Conservation (phyloP, 2,113 vertebrate species). For the Dipodomys ordii region DNA sequence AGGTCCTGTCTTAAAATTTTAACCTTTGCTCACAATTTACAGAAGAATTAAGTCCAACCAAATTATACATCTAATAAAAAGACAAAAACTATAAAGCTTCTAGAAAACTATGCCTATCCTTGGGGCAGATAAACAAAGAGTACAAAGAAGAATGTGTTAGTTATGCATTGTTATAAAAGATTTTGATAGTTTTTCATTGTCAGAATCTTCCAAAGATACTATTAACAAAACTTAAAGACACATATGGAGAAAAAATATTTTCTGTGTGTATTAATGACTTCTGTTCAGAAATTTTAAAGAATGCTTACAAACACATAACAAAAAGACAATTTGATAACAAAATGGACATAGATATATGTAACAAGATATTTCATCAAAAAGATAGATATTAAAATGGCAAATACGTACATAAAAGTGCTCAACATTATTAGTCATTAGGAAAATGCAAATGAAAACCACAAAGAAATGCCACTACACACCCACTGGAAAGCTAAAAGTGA, state of each 20-base stretch:
- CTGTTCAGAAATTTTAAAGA: neutral
- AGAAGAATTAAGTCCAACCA: neutral
- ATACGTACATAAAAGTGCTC: conserved; percentile 43
- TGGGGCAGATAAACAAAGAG: neutral
- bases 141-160: conserved; percentile 23
- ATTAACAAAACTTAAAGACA: conserved; percentile 24
- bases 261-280: neutral
- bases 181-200: neutral
- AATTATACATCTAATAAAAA: neutral
- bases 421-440: conserved; percentile 61
- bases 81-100: neutral
- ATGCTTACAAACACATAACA: neutral
- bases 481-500: conserved; percentile 63
- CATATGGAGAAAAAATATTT: neutral
- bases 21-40: neutral
- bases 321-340: neutral
- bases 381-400: conserved; percentile 30
- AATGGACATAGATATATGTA: neutral
- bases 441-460: conserved; percentile 69
- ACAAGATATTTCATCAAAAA: conserved; percentile 29
- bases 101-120: neutral
- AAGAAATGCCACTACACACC: neutral
- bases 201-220: neutral
- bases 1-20: no score
- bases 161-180: neutral